Percentiles rank a stretch among this genome's conserved stretches.
Conservation (phyloP, 2,888 invertebrate genomes). For the Mythimna albipuncta region DNA sequence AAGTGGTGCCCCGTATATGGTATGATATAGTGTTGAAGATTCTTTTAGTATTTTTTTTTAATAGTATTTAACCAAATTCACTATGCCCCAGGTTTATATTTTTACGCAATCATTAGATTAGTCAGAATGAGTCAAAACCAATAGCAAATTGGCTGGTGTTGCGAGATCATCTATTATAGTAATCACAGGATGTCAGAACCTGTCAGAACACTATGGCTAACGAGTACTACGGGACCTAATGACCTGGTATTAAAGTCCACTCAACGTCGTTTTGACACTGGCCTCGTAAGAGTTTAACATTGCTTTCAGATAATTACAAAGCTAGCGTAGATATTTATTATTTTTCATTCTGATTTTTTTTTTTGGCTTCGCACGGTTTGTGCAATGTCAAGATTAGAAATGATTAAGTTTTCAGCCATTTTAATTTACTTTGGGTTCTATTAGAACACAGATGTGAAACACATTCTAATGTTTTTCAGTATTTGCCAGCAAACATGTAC, state of each 20-base stretch:
- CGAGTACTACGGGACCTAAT: conserved; percentile 11
- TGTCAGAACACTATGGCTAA: conserved; percentile 17
- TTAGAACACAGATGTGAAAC: no score
- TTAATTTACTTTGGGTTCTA: no score
- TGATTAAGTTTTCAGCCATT: no score
- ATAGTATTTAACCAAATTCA: no score
- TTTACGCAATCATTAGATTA: neutral
- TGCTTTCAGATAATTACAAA: neutral
- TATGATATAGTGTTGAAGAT: no score
- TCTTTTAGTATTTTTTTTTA: no score
- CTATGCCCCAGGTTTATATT: neutral
- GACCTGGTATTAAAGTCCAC: conserved; percentile 21
- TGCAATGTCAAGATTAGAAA: no score
- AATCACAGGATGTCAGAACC: conserved; percentile 22
- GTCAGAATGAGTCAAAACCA: conserved; percentile 2
- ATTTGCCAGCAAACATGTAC: no score
- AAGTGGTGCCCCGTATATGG: no score
- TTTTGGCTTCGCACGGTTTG: no score
- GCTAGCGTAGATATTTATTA: neutral
- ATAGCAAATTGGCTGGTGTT: neutral
- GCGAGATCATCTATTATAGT: conserved; percentile 6
- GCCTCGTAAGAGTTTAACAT: neutral
- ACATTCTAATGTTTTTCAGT: no score
- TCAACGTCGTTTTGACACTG: conserved; percentile 9
- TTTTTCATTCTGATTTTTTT: no score